Evolutionary conservation across 2,113 vertebrate species (phyloP), one percentile per base, ranked within the genome.

Genomic region (Theristicus caerulescens): DNA sequence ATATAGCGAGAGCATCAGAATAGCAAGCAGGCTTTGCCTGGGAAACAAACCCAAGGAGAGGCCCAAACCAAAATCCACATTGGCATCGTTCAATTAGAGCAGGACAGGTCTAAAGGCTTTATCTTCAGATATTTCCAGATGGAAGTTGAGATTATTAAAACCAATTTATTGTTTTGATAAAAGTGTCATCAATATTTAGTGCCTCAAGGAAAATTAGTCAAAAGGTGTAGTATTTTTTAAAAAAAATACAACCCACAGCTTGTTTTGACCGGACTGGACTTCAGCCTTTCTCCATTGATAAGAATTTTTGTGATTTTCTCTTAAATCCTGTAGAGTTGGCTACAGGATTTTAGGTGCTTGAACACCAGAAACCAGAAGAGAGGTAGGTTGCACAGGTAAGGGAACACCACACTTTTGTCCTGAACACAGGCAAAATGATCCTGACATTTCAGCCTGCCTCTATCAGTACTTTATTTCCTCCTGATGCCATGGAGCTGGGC

Each of bases 11-110:
- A 55, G 38, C 71, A 44, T 6, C 29, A 18, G 21, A 52, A n/a
- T 19, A 47, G 21, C 42, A 40, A 65, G 21, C 40, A 47, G 47
- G 31, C 17, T 82, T 20, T 21, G 14, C 52, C 54, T 59, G 64
- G 52, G 27, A 59, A 78, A 20, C n/a, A 64, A 51, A 34, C 15
- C 26, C 42, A 17, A 25, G 57, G 71, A 54, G 8, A 27, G 5
- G 11, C 22, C 22, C 62, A 61, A 31, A 32, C 40, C 26, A 49
- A 93, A 80, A 91, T 1, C 21, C 42, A 46, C 25, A 3, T 2
- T 7, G 21, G 32, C 15, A 44, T 16, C 13, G 2, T 4, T 16
- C 1, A 0, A 7, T 14, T 11, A 73, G 11, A 74, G 25, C 7
- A 65, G 40, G n/a, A 69, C 16, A 69, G 14, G 8, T 14, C 66